Conservation (phyloP, 2,888 invertebrate genomes). For the Idaea aversata region DNA sequence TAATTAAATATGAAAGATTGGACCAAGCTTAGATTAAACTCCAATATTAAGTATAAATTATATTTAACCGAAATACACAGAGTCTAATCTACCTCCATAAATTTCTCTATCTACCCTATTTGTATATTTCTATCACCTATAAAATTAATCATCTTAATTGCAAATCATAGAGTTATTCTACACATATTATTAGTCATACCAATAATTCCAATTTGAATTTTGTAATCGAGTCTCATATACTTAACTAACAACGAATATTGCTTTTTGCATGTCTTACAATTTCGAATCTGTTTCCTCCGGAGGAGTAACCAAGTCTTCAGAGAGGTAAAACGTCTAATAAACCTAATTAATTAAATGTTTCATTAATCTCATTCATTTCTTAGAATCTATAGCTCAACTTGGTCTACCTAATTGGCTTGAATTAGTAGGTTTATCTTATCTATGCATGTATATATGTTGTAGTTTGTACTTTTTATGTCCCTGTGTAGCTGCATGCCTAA, state of each 20-base stretch:
- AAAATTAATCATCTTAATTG: too few relatives aligned
- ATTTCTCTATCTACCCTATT: too few relatives aligned
- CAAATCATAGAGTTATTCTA: too few relatives aligned
- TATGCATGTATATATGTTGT: not conserved
- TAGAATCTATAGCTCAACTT: not conserved
- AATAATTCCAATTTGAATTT: not conserved
- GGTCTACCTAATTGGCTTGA: constrained; percentile 3
- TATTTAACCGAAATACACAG: too few relatives aligned
- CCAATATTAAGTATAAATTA: not conserved
- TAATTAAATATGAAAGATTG: not conserved
- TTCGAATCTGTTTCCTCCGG: constrained; percentile 83
- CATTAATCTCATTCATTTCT: constrained; percentile 3
- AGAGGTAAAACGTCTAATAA: constrained; percentile 58
- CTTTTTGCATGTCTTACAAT: constrained; percentile 87
- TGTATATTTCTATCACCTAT: too few relatives aligned
- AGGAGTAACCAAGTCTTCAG: constrained; percentile 82
- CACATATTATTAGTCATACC: not conserved
- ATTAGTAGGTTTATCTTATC: not conserved
- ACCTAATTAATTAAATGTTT: constrained; percentile 4
- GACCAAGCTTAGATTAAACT: not conserved
- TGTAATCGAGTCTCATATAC: not conserved
- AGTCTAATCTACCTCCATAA: too few relatives aligned
- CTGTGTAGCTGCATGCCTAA: not conserved
- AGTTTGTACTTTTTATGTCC: not conserved
- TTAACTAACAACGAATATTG: constrained; percentile 73